Conservation (phyloP, 2,113 vertebrate genomes). For the Xyrauchen texanus region DNA sequence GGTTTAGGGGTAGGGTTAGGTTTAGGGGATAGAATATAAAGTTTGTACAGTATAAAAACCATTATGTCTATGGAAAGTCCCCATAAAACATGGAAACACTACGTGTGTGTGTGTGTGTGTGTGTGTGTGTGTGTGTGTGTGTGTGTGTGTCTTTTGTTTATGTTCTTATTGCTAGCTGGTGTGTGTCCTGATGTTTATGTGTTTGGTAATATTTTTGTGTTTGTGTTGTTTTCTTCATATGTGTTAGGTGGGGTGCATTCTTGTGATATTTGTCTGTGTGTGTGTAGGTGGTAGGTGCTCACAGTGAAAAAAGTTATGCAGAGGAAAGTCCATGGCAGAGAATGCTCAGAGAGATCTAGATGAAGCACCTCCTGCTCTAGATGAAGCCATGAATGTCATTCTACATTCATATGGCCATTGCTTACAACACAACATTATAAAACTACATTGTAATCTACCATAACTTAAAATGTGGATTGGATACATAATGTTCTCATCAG, state of each 20-base stretch:
- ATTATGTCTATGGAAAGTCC: too few species aligned
- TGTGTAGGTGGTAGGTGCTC: conserved; percentile 77
- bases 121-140: too few species aligned
- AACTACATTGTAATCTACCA: too few species aligned
- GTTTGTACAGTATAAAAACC: too few species aligned
- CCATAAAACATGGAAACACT: too few species aligned
- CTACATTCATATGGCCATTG: neutral
- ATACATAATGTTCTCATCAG: conserved; percentile 10
- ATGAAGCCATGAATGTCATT: conserved; percentile 86
- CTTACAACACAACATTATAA: too few species aligned
- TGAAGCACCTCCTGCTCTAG: conserved; percentile 84
- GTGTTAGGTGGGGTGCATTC: neutral
- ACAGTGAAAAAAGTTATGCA: conserved; percentile 81
- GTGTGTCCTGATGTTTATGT: conserved; percentile 18
- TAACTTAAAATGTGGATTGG: neutral
- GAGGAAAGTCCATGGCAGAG: conserved; percentile 84
- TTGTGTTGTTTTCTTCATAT: neutral
- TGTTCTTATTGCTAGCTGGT: neutral
- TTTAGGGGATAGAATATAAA: too few species aligned
- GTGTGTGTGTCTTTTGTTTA: conserved; percentile 12
- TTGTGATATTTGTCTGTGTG: conserved; percentile 26
- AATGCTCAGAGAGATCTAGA: conserved; percentile 88
- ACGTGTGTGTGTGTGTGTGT: conserved; percentile 73
- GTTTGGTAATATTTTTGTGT: neutral
- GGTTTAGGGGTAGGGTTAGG: too few species aligned